Base-by-base conservation (phyloP, 2,113 vertebrate genomes). In the Oplegnathus fasciatus region DNA sequence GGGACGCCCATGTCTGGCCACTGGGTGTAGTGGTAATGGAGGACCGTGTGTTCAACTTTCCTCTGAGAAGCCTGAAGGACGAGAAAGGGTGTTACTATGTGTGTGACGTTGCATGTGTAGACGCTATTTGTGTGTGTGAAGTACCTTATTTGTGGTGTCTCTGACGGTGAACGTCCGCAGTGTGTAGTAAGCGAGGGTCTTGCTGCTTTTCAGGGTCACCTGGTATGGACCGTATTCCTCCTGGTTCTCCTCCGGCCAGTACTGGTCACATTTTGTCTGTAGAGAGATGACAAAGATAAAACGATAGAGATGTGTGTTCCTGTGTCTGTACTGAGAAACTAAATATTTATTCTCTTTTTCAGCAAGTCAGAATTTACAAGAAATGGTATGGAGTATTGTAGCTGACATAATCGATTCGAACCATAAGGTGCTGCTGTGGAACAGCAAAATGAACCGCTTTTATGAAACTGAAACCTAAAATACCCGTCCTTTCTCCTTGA, bases 1-100 rank as follows among this genome's bases (percentile, higher is more conserved):
- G 98, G 98, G 76, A 98, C 98, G 0, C 98, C 98, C 98, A 99
- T 99, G 91, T 99, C 98, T 0, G 98, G 98, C 98, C 98, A 99
- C 94, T 99, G 98, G 22, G 98, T 99, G 86, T 99, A 99, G 89
- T 99, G 98, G 91, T 96, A 99, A 71, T 99, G 98, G 1, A 96
- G 94, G 55, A 99, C 96, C 2, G 96, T 72, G 18, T 97, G 97
- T 50, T 99, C 98, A 89, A 57, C 95, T 85, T 94, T 96, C 93
- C 96, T 98, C 87, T 97, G 97, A 73, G 97, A 97, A 4, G 94
- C 95, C 98, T 99, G 86, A 2, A 26, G 54, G 44, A 76, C 2
- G 52, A 17, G 11, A 55, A 9, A 68, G 6, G 32, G 24, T 13
- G 3, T 60, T 28, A 4, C 17, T 9, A 26, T 17, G 64, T 44